Evolutionary conservation across 1,140 invertebrate species (phyloP).

Genomic region (Lasaia peninsularis): DNA sequence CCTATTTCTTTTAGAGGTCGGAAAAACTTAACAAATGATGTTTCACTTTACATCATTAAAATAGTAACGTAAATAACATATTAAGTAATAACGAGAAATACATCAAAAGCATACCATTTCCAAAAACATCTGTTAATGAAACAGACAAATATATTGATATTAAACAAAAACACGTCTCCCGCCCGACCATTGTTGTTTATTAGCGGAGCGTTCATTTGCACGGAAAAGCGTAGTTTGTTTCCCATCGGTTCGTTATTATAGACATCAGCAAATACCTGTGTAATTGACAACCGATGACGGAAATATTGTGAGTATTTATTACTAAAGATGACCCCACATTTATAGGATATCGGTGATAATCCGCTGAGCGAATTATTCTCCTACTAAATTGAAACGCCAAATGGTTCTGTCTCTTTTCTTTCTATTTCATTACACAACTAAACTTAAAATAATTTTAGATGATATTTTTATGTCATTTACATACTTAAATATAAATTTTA

Average conservation of each 20-base stretch:
- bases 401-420: too few relatives aligned
- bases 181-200: background rate
- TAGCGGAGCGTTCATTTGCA: background rate
- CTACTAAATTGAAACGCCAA: too few relatives aligned
- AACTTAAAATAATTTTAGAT: too few relatives aligned
- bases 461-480: too few relatives aligned
- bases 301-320: background rate
- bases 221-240: conserved; percentile 6
- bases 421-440: too few relatives aligned
- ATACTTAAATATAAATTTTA: too few relatives aligned
- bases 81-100: background rate
- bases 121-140: background rate
- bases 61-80: background rate
- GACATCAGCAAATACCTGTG: conserved; percentile 10
- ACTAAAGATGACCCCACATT: background rate
- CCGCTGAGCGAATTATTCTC: too few relatives aligned
- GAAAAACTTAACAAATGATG: too few relatives aligned
- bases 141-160: conserved; percentile 1
- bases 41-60: background rate
- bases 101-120: background rate
- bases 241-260: conserved; percentile 9
- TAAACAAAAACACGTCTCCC: background rate
- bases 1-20: too few relatives aligned
- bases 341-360: too few relatives aligned
- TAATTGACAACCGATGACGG: conserved; percentile 5